Evolutionary conservation across 2,113 vertebrate species (phyloP).

Genomic region (Sterrhoptilus dennistouni): DNA sequence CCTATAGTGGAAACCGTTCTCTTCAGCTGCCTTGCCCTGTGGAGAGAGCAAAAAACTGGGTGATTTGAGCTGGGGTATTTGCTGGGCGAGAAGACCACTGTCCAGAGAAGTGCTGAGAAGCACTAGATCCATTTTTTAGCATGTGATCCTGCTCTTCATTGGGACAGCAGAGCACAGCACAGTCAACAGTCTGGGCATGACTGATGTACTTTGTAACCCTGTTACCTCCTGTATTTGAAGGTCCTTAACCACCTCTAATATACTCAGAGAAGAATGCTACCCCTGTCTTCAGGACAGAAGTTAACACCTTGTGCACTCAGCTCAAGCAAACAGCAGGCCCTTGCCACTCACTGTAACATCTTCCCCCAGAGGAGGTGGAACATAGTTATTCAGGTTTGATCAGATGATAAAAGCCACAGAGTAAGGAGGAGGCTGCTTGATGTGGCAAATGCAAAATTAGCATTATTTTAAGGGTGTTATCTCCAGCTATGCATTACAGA

Average conservation of each 20-base stretch:
- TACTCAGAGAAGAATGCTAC: neutral
- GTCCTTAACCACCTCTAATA: neutral
- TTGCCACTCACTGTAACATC: neutral
- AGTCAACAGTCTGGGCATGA: neutral
- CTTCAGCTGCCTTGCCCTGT: slow-evolving; percentile 54
- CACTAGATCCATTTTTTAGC: neutral
- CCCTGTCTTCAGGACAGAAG: neutral
- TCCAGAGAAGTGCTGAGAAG: neutral
- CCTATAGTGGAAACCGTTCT: slow-evolving; percentile 41
- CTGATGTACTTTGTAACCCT: neutral
- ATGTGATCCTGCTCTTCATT: neutral
- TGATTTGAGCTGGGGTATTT: neutral
- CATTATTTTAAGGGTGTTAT: neutral
- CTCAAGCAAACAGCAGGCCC: neutral
- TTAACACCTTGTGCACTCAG: neutral
- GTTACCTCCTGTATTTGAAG: neutral
- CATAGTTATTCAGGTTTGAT: neutral
- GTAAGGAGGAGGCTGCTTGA: neutral
- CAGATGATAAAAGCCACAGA: neutral
- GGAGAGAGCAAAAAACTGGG: neutral
- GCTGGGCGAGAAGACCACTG: fast-evolving
- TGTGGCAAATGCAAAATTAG: neutral
- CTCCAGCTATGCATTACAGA: neutral
- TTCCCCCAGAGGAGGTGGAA: neutral
- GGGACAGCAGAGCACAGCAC: neutral